phyloP scores from a whole-genome alignment of 1,140 invertebrate species.

The Atta cephalotes region DNA sequence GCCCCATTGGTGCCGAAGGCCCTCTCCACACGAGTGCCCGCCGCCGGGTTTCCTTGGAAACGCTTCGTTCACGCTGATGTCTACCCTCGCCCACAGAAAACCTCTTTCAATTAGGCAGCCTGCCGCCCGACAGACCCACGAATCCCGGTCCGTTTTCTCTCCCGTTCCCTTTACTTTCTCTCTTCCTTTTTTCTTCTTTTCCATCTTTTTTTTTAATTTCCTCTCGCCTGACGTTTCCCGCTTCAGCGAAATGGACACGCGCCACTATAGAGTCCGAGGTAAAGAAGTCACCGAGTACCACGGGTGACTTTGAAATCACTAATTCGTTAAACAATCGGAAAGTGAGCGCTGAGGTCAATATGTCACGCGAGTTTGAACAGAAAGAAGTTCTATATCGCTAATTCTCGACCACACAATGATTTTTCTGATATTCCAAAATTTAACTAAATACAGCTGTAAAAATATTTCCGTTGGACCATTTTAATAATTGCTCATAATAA shows the following conservation, averaged over 20 bases:
- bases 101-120: slow-evolving; percentile 82
- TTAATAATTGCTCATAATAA: too few species aligned
- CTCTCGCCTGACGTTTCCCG: slow-evolving; percentile 22
- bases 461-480: too few species aligned
- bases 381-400: too few species aligned
- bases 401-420: too few species aligned
- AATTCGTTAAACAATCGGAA: slow-evolving; percentile 30
- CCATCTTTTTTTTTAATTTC: not conserved
- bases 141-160: slow-evolving; percentile 58
- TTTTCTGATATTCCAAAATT: too few species aligned
- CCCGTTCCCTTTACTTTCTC: slow-evolving; percentile 66
- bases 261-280: not conserved
- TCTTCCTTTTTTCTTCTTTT: slow-evolving; percentile 31
- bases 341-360: slow-evolving; percentile 10
- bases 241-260: slow-evolving; percentile 22
- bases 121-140: slow-evolving; percentile 63
- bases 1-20: slow-evolving; percentile 76
- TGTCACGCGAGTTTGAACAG: slow-evolving; percentile 2
- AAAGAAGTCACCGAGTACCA: slow-evolving; percentile 27
- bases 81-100: slow-evolving; percentile 78
- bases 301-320: slow-evolving; percentile 52
- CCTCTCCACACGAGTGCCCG: slow-evolving; percentile 75
- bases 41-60: slow-evolving; percentile 84
- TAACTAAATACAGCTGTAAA: too few species aligned
- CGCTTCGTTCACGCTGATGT: slow-evolving; percentile 81